Base-by-base conservation (phyloP, 2,797 vertebrate species). In the Rhinella marina region DNA sequence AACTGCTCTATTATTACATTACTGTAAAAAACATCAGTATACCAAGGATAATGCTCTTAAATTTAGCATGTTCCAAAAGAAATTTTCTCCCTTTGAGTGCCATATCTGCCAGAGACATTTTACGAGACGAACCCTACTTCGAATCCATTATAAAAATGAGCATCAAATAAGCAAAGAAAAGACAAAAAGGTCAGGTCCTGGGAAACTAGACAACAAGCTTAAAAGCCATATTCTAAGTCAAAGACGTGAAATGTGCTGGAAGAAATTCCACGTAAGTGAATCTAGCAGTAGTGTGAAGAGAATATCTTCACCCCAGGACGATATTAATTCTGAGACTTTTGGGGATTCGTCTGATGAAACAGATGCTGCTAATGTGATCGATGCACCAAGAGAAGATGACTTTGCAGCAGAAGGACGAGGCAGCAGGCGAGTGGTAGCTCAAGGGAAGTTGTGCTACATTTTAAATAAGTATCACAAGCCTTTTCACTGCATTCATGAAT, bases 401-500 rank as follows among this genome's bases (percentile, higher is more conserved):
- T 89, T 91, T 68, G 92, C 93, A 84, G 91, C 93, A 8, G 95
- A 97, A 86, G 96, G 96, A 77, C 93, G 97, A 93, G 96, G 96
- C 70, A 98, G 97, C 84, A 96, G 96, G 90, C 96, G 97, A 88
- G 93, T 97, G 85, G 96, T 97, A 85, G 95, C 97, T 86, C 98
- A 97, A 95, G 94, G 96, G 90, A 99, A 98, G 88, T 93, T 97
- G 27, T 98, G 97, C 92, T 97, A 98, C 85, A 98, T 98, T 91
- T 92, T 98, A 86, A 95, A 96, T 91, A 98, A 97, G 84, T 98
- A 98, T 91, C 97, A 97, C 91, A 99, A 99, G 92, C 97, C 97
- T 50, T 99, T 97, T 94, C 97, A 97, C 90, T 99, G 98, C 91
- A 96, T 99, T 72, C 97, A 97, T 90, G 98, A 98, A 93, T 96